Evolutionary conservation across 2,113 vertebrate species (phyloP).

Genomic region (Leucosticte australis): DNA sequence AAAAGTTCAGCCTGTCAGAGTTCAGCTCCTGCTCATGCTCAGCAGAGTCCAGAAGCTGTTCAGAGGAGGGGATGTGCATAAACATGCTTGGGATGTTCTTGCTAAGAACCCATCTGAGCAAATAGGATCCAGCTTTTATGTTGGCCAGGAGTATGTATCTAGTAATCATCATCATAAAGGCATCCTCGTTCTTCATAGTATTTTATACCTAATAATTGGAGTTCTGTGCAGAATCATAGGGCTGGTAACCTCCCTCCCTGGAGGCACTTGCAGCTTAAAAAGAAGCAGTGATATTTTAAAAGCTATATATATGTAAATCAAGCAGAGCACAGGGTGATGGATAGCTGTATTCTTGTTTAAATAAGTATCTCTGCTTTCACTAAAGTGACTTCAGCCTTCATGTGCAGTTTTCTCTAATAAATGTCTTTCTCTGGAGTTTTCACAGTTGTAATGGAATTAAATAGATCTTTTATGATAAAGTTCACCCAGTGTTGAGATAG

Average conservation of each 20-base stretch:
- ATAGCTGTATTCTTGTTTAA: slow-evolving; percentile 30
- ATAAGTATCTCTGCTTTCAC: not conserved
- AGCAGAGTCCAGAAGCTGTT: not conserved
- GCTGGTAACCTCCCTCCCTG: slow-evolving; percentile 39
- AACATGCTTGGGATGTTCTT: not conserved
- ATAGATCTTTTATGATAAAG: not conserved
- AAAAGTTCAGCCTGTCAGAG: not conserved
- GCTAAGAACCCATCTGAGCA: not conserved
- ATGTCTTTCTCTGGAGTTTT: not conserved
- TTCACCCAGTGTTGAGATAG: not conserved
- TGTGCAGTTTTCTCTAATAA: not conserved
- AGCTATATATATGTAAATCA: slow-evolving; percentile 53
- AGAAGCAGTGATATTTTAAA: slow-evolving; percentile 29
- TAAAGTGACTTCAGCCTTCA: not conserved
- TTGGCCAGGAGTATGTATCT: not conserved
- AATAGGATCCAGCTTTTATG: not conserved
- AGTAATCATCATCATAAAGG: not conserved
- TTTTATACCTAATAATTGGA: slow-evolving; percentile 7
- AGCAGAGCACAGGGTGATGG: not conserved
- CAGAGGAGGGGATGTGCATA: not conserved
- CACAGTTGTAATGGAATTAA: not conserved
- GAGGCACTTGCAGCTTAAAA: slow-evolving; percentile 18
- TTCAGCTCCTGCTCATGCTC: not conserved
- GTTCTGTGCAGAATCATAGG: not conserved
- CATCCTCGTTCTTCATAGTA: not conserved